Evolutionary conservation across 2,888 invertebrate genomes (phyloP).

Genomic region (Cephus spinipes): DNA sequence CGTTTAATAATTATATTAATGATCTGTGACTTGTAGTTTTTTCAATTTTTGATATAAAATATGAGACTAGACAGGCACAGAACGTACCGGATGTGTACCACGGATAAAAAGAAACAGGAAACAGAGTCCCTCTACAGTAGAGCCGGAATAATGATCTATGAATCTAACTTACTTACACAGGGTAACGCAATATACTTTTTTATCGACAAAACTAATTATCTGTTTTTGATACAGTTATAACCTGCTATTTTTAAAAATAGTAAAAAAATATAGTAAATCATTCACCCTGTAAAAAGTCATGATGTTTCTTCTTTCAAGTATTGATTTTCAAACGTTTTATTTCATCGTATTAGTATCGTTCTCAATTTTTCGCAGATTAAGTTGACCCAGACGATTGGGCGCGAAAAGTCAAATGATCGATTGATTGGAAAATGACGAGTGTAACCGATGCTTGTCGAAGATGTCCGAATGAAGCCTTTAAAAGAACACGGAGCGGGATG

Average conservation of each 20-base stretch:
- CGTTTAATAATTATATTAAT: conserved; percentile 40
- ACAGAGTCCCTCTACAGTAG: conserved; percentile 18
- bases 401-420: neutral
- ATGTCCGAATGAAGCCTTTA: neutral
- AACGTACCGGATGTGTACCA: conserved; percentile 52
- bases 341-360: neutral
- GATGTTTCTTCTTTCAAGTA: neutral
- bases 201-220: neutral
- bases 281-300: neutral
- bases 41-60: conserved; percentile 43
- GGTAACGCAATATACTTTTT: neutral
- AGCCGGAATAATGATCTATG: neutral
- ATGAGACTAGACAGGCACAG: conserved; percentile 21
- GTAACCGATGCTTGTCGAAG: neutral
- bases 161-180: neutral
- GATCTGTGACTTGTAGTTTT: conserved; percentile 27
- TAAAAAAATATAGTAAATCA: neutral
- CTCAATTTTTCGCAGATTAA: neutral
- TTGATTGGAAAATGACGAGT: neutral
- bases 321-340: neutral
- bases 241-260: no score
- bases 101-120: conserved; percentile 55
- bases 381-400: neutral
- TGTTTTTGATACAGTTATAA: neutral
- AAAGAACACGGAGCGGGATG: neutral